These are phyloP conservation scores for Poecilobothrus nobilitatus DNA, from an alignment of 2,888 invertebrate genomes.

Conservation along the genomic window DNA sequence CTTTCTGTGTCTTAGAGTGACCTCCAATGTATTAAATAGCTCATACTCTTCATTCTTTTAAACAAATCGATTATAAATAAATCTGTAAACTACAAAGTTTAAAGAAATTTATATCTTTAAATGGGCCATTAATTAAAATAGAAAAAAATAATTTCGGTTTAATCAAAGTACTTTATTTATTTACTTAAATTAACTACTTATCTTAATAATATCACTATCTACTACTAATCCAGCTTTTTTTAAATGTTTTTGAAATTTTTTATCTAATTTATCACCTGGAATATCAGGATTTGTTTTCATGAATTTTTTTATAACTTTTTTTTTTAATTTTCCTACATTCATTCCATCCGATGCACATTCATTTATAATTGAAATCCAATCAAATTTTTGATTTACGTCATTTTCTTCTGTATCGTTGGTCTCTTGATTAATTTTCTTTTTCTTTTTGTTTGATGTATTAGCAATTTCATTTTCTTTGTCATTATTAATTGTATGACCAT, in stretches of 20 bases:
- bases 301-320: constrained; percentile 64
- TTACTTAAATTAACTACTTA: too few species aligned
- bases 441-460: not conserved
- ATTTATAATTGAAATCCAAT: not conserved
- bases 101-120: too few species aligned
- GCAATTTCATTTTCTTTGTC: constrained; percentile 14
- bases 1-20: too few species aligned
- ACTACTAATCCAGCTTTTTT: constrained; percentile 58
- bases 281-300: constrained; percentile 39
- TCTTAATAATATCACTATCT: constrained; percentile 51
- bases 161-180: too few species aligned
- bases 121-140: too few species aligned
- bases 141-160: too few species aligned
- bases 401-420: constrained; percentile 16
- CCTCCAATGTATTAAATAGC: too few species aligned
- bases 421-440: not conserved
- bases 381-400: constrained; percentile 14
- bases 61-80: too few species aligned
- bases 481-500: constrained; percentile 36
- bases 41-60: too few species aligned
- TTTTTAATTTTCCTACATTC: constrained; percentile 62
- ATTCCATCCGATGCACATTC: constrained; percentile 50
- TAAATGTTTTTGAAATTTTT: constrained; percentile 64
- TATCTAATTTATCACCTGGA: constrained; percentile 53
- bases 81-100: too few species aligned